phyloP scores from a whole-genome alignment of 2,797 vertebrate genomes.

The Gymnocypris eckloni region DNA sequence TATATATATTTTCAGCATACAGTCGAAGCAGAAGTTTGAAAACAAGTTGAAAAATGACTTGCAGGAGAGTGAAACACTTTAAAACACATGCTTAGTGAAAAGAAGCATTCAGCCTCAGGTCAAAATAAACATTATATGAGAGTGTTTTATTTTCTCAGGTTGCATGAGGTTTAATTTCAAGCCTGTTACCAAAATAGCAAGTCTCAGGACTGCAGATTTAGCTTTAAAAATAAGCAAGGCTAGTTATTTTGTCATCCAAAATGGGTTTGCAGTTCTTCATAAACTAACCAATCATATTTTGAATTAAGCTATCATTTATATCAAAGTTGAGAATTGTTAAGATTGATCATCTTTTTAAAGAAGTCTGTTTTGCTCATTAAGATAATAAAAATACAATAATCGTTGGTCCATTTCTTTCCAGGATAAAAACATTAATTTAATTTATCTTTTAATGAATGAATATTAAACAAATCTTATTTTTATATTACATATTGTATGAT shows the following conservation, averaged over 20 bases:
- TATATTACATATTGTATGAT: no score
- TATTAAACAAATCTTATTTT: no score
- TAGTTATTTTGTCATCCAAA: neutral
- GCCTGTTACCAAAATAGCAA: neutral
- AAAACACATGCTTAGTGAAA: neutral
- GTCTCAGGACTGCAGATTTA: neutral
- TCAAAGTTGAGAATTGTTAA: neutral
- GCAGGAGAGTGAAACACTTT: no score
- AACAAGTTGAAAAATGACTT: neutral
- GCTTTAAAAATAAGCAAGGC: neutral
- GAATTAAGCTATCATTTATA: no score
- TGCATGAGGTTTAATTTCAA: neutral
- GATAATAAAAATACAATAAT: neutral
- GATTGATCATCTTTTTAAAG: neutral
- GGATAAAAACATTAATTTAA: no score
- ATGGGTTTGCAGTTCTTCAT: neutral
- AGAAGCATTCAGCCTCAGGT: no score
- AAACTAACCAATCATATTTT: neutral
- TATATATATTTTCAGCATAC: conserved; percentile 1
- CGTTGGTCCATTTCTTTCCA: no score
- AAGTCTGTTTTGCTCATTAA: neutral
- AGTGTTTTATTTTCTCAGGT: neutral
- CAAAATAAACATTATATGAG: neutral
- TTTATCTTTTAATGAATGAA: no score
- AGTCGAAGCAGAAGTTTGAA: neutral